A percentile compares a stretch with the other conserved stretches of the same genome.
Evolutionary conservation across 2,113 vertebrate species (phyloP).

Genomic region (human (Homo sapiens)): DNA sequence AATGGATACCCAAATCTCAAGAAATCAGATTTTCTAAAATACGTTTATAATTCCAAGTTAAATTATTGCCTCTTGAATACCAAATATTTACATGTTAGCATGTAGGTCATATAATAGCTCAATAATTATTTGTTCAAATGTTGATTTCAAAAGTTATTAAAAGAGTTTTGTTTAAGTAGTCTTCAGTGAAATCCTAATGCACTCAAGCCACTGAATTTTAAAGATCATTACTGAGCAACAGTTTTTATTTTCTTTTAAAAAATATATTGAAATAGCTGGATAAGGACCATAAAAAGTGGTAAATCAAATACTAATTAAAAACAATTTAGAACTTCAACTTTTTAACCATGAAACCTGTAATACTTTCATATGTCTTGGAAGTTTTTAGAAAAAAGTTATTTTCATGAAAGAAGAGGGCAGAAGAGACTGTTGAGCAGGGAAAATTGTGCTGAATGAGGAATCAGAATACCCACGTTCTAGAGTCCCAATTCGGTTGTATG

Average conservation of each 20-base stretch:
- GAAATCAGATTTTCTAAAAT: conserved; percentile 69
- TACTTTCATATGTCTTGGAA: neutral
- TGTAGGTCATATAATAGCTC: conserved; percentile 47
- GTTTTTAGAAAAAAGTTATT: neutral
- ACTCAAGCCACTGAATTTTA: conserved; percentile 23
- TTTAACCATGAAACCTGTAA: conserved; percentile 19
- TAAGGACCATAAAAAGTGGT: neutral
- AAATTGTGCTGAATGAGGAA: neutral
- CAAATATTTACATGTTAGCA: conserved; percentile 63
- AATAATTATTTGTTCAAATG: conserved; percentile 63
- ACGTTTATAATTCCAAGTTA: conserved; percentile 39
- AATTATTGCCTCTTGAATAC: conserved; percentile 59
- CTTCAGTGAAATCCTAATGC: conserved; percentile 51
- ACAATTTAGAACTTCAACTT: neutral
- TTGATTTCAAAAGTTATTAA: conserved; percentile 59
- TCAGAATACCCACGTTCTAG: neutral
- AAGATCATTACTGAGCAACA: conserved; percentile 20
- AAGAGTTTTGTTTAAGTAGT: conserved; percentile 47
- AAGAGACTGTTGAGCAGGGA: neutral
- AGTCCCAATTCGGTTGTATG: neutral
- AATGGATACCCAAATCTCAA: conserved; percentile 64
- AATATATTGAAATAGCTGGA: neutral
- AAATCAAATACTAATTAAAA: neutral
- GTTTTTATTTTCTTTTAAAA: conserved; percentile 34
- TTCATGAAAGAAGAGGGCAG: neutral